Conservation (phyloP, 2,888 invertebrate genomes). For the Pristionchus entomophagus region DNA sequence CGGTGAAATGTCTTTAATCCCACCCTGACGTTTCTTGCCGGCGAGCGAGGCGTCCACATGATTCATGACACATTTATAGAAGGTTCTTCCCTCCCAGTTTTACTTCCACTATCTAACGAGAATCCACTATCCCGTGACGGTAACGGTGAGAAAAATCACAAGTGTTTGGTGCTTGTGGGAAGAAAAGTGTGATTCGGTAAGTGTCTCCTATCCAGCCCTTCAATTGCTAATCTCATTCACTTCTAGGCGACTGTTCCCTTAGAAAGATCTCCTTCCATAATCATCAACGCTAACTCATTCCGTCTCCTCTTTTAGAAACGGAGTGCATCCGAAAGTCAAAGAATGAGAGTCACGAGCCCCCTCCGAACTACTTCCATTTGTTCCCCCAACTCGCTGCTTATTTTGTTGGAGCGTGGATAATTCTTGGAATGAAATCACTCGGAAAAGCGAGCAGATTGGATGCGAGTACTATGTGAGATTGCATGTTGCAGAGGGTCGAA, state of each 20-base stretch:
- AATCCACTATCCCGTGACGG: background rate
- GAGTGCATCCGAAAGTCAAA: conserved; percentile 8
- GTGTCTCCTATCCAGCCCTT: background rate
- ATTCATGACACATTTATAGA: conserved; percentile 32
- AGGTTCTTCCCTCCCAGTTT: conserved; percentile 17
- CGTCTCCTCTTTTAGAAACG: background rate
- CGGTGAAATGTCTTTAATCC: conserved; percentile 57
- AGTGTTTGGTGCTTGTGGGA: conserved; percentile 23
- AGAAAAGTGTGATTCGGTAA: conserved; percentile 22
- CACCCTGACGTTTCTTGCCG: conserved; percentile 49
- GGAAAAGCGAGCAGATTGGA: background rate
- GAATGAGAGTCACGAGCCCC: conserved; percentile 1
- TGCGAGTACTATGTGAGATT: background rate
- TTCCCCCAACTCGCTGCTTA: background rate
- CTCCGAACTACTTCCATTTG: conserved; percentile 31
- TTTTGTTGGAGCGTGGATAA: conserved; percentile 31
- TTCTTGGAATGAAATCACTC: conserved; percentile 22
- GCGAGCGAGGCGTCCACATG: conserved; percentile 12
- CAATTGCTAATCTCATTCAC: background rate
- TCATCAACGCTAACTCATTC: conserved; percentile 32
- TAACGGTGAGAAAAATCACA: background rate
- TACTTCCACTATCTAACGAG: background rate
- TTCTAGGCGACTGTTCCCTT: background rate
- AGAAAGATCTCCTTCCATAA: conserved; percentile 39
- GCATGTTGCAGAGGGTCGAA: background rate